These are phyloP conservation scores for Squalus acanthias DNA, from an alignment of 2,797 vertebrate genomes.

Conservation along the genomic window DNA sequence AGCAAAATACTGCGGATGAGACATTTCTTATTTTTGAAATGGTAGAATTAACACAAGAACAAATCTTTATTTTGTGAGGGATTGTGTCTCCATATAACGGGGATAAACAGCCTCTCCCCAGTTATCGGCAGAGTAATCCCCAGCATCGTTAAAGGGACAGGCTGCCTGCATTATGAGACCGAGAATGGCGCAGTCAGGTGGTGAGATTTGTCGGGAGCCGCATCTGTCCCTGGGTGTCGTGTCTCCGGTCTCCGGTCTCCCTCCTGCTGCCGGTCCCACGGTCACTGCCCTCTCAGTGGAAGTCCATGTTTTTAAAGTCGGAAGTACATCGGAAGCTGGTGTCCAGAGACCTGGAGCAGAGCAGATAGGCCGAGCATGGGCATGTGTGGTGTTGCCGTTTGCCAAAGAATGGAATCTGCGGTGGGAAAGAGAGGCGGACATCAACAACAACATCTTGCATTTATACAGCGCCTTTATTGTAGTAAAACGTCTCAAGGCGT, in stretches of 20 bases:
- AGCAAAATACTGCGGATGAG: neutral
- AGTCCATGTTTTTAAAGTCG: conserved; percentile 75
- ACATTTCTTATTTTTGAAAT: neutral
- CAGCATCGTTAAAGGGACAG: neutral
- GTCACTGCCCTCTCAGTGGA: conserved; percentile 51
- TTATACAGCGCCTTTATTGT: neutral
- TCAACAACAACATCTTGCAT: neutral
- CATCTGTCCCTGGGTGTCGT: neutral
- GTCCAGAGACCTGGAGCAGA: conserved; percentile 63
- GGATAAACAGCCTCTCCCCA: neutral
- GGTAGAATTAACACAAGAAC: neutral
- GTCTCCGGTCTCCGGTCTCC: neutral
- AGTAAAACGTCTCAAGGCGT: too few relatives aligned
- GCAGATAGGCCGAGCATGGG: conserved; percentile 72
- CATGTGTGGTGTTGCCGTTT: conserved; percentile 79
- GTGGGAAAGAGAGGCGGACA: neutral
- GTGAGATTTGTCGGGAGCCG: neutral
- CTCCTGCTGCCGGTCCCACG: neutral
- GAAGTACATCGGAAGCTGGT: conserved; percentile 73
- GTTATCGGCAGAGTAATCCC: neutral
- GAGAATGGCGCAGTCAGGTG: neutral
- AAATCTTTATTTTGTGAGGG: neutral
- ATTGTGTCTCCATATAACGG: neutral
- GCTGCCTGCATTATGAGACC: neutral
- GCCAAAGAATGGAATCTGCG: conserved; percentile 73